A percentile compares a stretch with the other conserved stretches of the same genome.
Evolutionary conservation across 2,797 vertebrate genomes (phyloP).

Genomic region (Sebastes glaucus): DNA sequence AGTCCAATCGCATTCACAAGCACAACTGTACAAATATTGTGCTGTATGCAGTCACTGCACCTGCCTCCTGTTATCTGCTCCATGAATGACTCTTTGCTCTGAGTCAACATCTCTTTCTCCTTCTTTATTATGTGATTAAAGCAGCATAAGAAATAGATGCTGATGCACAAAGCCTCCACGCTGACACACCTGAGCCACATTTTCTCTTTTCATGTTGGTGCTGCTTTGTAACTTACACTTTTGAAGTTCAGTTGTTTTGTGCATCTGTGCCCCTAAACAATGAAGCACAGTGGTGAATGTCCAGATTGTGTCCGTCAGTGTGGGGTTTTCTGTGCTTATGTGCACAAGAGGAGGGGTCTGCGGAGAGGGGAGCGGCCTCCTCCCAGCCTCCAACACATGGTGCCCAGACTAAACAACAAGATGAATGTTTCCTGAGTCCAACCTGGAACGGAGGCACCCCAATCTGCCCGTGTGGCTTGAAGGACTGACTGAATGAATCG

Average conservation of each 20-base stretch:
- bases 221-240: constrained; percentile 37
- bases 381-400: constrained; percentile 61
- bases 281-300: constrained; percentile 8
- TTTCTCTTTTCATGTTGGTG: constrained; percentile 28
- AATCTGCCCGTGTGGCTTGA: constrained; percentile 40
- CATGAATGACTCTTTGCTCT: constrained; percentile 32
- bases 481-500: constrained; percentile 26
- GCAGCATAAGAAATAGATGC: constrained; percentile 34
- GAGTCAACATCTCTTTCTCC: constrained; percentile 51
- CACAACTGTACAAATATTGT: constrained; percentile 5
- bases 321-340: constrained; percentile 27
- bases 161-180: constrained; percentile 41
- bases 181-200: constrained; percentile 47
- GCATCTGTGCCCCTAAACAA: constrained; percentile 30
- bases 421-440: constrained; percentile 74
- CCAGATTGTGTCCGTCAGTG: constrained; percentile 24
- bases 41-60: constrained; percentile 5
- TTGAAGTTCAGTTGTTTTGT: constrained; percentile 41
- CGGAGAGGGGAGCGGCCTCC: constrained; percentile 35
- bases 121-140: constrained; percentile 39
- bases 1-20: constrained; percentile 1
- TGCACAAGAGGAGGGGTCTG: constrained; percentile 32
- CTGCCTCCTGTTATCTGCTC: constrained; percentile 33
- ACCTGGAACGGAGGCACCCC: constrained; percentile 55
- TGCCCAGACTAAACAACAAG: constrained; percentile 80